Conservation (phyloP, 2,797 vertebrate genomes). For the Erithacus rubecula region DNA sequence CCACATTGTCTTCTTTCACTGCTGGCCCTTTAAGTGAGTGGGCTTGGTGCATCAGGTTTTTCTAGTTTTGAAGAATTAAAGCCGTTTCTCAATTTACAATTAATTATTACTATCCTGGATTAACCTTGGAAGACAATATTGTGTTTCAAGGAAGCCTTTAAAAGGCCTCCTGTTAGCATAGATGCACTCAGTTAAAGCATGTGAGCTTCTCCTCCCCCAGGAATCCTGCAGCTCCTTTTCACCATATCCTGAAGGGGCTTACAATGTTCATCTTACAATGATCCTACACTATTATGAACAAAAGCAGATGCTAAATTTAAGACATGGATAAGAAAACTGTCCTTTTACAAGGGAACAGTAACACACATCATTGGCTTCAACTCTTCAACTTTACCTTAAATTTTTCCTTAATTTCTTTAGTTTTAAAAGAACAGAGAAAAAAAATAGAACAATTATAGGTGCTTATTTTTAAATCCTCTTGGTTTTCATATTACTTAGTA, state of each 20-base stretch:
- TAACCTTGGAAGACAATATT: constrained; percentile 72
- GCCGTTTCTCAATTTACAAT: constrained; percentile 88
- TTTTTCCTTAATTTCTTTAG: not conserved
- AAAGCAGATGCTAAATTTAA: constrained; percentile 27
- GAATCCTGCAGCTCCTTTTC: not conserved
- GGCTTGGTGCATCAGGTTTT: constrained; percentile 78
- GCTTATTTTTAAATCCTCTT: not conserved
- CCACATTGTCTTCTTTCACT: constrained; percentile 70
- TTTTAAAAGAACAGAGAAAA: not conserved
- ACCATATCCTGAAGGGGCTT: not conserved
- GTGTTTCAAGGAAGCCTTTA: constrained; percentile 70
- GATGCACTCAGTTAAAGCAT: constrained; percentile 18
- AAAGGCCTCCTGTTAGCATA: constrained; percentile 41
- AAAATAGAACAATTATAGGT: not conserved
- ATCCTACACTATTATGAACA: constrained; percentile 10
- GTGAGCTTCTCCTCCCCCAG: not conserved
- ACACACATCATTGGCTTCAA: not conserved
- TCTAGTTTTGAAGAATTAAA: constrained; percentile 82
- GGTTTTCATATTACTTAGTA: constrained; percentile 18
- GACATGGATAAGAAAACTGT: not conserved
- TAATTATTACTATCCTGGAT: constrained; percentile 82
- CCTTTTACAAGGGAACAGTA: constrained; percentile 5
- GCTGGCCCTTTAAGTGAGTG: constrained; percentile 65
- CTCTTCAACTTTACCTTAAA: not conserved
- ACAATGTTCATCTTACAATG: not conserved